A percentile compares a stretch with the other conserved stretches of the same genome.
phyloP scores from a whole-genome alignment of 2,888 invertebrate genomes.

The Diarsia mendica region DNA sequence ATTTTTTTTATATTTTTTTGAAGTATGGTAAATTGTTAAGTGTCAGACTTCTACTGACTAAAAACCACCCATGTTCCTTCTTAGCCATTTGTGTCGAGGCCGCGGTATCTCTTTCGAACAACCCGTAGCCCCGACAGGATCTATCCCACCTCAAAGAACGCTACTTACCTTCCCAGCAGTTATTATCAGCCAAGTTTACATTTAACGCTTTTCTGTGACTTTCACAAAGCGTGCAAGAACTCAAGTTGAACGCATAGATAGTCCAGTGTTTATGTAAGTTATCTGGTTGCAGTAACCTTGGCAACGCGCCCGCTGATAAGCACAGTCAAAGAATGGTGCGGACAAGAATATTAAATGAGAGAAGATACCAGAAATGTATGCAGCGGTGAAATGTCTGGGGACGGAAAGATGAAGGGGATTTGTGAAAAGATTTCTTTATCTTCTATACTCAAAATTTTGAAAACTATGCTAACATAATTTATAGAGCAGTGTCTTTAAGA shows the following conservation, averaged over 20 bases:
- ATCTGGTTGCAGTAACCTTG: constrained; percentile 57
- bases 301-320: constrained; percentile 49
- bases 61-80: too few species aligned
- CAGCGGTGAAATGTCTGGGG: constrained; percentile 1
- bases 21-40: too few species aligned
- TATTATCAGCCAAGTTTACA: background rate
- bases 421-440: background rate
- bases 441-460: background rate
- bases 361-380: constrained; percentile 36
- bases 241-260: constrained; percentile 30
- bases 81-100: too few species aligned
- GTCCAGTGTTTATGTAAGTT: constrained; percentile 32
- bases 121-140: too few species aligned
- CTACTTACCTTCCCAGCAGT: background rate
- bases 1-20: too few species aligned
- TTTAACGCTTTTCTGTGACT: constrained; percentile 11
- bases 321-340: constrained; percentile 39
- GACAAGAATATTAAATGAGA: constrained; percentile 47
- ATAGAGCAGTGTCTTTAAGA: background rate
- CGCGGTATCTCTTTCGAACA: too few species aligned
- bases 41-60: too few species aligned
- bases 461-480: background rate
- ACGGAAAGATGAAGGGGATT: background rate
- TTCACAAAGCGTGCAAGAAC: constrained; percentile 26
- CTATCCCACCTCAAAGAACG: too few species aligned